Conservation (phyloP, 2,113 vertebrate genomes). For the Physeter macrocephalus region DNA sequence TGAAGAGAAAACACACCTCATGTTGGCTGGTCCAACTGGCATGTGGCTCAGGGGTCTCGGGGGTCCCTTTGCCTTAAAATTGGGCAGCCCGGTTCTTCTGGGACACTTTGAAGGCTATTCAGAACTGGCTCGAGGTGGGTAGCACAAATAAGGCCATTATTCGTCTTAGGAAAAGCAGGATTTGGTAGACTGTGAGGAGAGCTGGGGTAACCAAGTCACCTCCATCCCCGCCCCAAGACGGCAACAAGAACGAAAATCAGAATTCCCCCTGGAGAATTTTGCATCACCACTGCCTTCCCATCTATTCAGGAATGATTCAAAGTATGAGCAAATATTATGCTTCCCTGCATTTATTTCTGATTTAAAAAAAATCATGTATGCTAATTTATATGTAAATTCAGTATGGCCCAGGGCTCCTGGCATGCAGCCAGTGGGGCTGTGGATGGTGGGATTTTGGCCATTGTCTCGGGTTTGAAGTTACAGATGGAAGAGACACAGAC, state of each 20-base stretch:
- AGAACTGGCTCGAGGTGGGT: background rate
- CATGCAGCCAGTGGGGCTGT: constrained; percentile 34
- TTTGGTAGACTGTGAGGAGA: background rate
- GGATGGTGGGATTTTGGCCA: constrained; percentile 27
- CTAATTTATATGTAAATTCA: constrained; percentile 76
- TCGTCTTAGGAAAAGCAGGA: background rate
- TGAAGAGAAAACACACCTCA: constrained; percentile 31
- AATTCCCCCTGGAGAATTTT: background rate
- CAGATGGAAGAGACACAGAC: background rate
- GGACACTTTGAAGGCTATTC: background rate
- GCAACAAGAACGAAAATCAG: background rate
- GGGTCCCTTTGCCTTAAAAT: constrained; percentile 27
- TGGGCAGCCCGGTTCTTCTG: background rate
- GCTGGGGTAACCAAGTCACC: background rate
- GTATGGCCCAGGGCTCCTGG: constrained; percentile 65
- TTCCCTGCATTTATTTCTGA: constrained; percentile 69
- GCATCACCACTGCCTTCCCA: background rate
- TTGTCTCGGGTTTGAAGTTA: constrained; percentile 19
- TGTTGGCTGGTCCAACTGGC: background rate
- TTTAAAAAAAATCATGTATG: constrained; percentile 59
- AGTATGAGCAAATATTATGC: constrained; percentile 71
- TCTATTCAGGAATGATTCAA: constrained; percentile 38
- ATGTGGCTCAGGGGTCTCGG: background rate
- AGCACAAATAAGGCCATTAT: background rate
- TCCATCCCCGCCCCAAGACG: background rate